Evolutionary conservation across 2,888 invertebrate genomes (phyloP), one percentile per base, ranked within the genome.

Genomic region (Folsomia manolachei): DNA sequence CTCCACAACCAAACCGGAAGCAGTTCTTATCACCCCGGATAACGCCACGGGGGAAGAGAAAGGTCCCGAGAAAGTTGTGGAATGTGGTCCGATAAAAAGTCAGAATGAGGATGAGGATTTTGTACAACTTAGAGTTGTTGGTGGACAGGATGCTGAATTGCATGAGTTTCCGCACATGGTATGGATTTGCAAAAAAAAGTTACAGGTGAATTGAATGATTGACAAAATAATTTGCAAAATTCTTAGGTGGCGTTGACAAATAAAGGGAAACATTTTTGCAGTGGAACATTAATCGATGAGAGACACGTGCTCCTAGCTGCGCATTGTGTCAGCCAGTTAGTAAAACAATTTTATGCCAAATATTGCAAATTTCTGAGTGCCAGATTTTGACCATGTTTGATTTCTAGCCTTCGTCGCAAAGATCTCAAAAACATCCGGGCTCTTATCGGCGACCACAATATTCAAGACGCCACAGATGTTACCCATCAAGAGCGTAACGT

Each of bases 381-480:
- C 14, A 9, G 19, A 11, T 63, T 19, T 27, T 24, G 64, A 24
- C 18, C 11, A 63, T 63, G 2, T 24, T 24, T 18, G 18, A 25
- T 63, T 24, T 24, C 27, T 63, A 71, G 56, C 27, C 52, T 66
- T 91, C 93, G 0, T 92, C 65, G 23, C 11, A n/a, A 91, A 91
- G 93, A 94, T 83, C 93, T 94, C 0, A 91, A 93, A 0, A 88
- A 92, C 69, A 82, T 94, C 69, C 91, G 91, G 1, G 92, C 91
- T 0, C 87, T 91, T 77, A 86, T 94, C 24, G 94, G 93, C 7
- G 94, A 94, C 83, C 88, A 94, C 83, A 91, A 94, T 81, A 93
- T 94, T 69, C 90, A 89, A 61, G 73, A 74, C 27, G 60, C 72
- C 18, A 61, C 25, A 19, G 76, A 76, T 19, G 63, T 63, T 1